These are phyloP conservation scores for Papilio dardanus DNA, from an alignment of 1,140 invertebrate genomes.

Conservation along the genomic window DNA sequence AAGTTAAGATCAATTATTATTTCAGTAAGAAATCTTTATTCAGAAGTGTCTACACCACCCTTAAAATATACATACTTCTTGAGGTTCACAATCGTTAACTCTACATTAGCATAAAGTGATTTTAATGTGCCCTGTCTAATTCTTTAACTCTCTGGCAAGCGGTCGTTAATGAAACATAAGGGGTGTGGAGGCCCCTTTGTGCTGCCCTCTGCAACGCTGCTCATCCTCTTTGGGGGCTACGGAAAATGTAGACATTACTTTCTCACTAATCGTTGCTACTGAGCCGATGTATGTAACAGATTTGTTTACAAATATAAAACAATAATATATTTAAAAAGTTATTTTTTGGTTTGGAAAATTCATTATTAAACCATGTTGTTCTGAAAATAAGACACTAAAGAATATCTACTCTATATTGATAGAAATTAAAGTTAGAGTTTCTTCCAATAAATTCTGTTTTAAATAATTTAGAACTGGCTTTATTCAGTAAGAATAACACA, in stretches of 20 bases:
- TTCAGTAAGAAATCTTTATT: too few relatives aligned
- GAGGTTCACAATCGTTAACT: background rate
- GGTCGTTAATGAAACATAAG: slow-evolving; percentile 81
- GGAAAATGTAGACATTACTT: slow-evolving; percentile 58
- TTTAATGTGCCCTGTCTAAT: slow-evolving; percentile 44
- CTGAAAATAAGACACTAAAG: too few relatives aligned
- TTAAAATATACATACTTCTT: background rate
- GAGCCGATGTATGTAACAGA: background rate
- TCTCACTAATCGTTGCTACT: slow-evolving; percentile 58
- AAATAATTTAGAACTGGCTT: background rate
- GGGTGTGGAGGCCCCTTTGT: slow-evolving; percentile 67
- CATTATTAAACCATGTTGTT: background rate
- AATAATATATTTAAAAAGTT: background rate
- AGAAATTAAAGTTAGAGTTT: background rate
- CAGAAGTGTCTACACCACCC: background rate
- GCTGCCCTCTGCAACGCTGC: slow-evolving; percentile 60
- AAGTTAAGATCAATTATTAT: too few relatives aligned
- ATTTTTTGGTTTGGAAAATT: background rate
- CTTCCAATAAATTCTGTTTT: background rate
- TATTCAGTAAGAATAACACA: background rate
- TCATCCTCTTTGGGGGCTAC: slow-evolving; percentile 57
- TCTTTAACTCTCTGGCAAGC: slow-evolving; percentile 51
- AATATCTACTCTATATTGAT: too few relatives aligned
- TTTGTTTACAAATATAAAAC: background rate
- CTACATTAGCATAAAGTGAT: slow-evolving; percentile 1